Conservation (phyloP, 2,113 vertebrate species). For the Amazona vittata region DNA sequence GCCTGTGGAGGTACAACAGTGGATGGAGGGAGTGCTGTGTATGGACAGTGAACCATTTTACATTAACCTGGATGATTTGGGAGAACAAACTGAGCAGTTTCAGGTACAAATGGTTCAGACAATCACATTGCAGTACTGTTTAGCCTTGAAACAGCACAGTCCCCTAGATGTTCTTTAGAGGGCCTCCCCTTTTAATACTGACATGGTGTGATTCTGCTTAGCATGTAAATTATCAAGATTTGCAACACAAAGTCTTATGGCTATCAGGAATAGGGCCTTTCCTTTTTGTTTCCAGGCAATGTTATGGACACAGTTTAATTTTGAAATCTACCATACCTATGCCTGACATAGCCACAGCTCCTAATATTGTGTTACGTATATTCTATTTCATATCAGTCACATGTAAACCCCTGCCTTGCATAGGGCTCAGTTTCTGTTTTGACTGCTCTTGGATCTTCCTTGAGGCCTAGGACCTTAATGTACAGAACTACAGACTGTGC, state of each 20-base stretch:
- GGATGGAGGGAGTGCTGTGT: constrained; percentile 48
- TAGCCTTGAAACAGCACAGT: constrained; percentile 54
- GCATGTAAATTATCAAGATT: not conserved
- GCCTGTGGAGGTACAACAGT: constrained; percentile 47
- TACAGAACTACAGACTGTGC: constrained; percentile 39
- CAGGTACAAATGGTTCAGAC: constrained; percentile 64
- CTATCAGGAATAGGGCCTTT: not conserved
- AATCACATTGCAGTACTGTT: constrained; percentile 30
- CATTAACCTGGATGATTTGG: constrained; percentile 39
- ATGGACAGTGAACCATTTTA: constrained; percentile 59
- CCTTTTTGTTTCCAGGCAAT: not conserved
- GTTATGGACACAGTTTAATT: not conserved
- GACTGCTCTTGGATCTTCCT: constrained; percentile 30
- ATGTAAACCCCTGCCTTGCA: constrained; percentile 21
- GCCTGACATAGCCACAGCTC: constrained; percentile 28
- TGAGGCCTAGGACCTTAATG: constrained; percentile 42
- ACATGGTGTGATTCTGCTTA: constrained; percentile 15
- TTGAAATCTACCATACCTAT: not conserved
- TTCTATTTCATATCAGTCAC: not conserved
- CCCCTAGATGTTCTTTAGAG: constrained; percentile 33
- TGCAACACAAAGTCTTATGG: not conserved
- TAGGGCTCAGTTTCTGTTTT: constrained; percentile 9
- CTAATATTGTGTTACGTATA: not conserved
- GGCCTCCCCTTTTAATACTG: constrained; percentile 53
- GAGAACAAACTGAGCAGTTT: constrained; percentile 55